phyloP scores from a whole-genome alignment of 2,888 invertebrate species.

The Globia sparganii region DNA sequence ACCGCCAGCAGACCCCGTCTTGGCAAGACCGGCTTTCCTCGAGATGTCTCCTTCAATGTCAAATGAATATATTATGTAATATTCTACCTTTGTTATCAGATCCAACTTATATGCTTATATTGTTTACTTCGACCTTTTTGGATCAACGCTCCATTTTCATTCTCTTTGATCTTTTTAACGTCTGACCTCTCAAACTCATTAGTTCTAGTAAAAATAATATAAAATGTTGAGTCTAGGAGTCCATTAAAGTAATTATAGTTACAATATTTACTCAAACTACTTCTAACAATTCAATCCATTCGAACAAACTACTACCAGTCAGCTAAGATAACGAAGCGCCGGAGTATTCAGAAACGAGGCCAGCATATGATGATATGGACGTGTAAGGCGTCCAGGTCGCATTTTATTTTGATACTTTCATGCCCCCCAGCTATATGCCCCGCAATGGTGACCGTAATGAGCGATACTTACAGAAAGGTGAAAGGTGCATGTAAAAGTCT shows the following conservation, averaged over 20 bases:
- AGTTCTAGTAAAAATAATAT: conserved; percentile 7
- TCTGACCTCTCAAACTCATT: conserved; percentile 19
- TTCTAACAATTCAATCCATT: conserved; percentile 61
- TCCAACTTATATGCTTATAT: conserved; percentile 18
- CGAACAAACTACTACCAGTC: conserved; percentile 57
- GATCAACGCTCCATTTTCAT: neutral
- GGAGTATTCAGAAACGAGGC: conserved; percentile 60
- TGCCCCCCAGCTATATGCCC: conserved; percentile 75
- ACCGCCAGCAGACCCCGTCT: conserved; percentile 28
- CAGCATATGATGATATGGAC: conserved; percentile 64
- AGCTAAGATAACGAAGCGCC: conserved; percentile 70
- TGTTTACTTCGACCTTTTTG: conserved; percentile 17
- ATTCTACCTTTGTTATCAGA: conserved; percentile 20
- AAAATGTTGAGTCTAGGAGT: neutral
- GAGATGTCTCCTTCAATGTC: conserved; percentile 53
- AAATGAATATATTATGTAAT: conserved; percentile 26
- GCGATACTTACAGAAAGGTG: conserved; percentile 68
- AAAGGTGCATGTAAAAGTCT: conserved; percentile 75
- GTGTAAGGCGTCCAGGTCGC: conserved; percentile 66
- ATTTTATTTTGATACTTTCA: conserved; percentile 78
- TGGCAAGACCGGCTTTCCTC: conserved; percentile 57
- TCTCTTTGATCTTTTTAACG: conserved; percentile 13
- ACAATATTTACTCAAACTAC: conserved; percentile 44
- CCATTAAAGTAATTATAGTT: conserved; percentile 34
- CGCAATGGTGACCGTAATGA: conserved; percentile 71